Conservation (phyloP, 2,113 vertebrate genomes). For the Chauna torquata region DNA sequence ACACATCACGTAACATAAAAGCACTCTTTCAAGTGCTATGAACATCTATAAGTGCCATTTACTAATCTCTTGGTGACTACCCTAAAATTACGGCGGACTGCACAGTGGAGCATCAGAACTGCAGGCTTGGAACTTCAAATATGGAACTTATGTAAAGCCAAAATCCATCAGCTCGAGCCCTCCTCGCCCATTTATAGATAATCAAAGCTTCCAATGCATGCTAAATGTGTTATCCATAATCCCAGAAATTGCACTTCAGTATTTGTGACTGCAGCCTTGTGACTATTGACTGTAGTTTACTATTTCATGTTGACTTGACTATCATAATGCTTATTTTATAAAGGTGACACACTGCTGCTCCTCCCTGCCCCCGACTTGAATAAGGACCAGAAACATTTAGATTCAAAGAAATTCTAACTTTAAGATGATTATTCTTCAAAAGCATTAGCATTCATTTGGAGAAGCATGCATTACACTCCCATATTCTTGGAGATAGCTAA, state of each 20-base stretch:
- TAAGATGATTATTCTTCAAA: slow-evolving; percentile 14
- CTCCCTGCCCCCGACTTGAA: not conserved
- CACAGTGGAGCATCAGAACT: not conserved
- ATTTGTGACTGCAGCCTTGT: not conserved
- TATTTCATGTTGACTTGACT: not conserved
- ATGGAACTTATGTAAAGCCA: not conserved
- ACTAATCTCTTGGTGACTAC: not conserved
- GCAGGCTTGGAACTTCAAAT: not conserved
- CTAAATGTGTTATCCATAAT: not conserved
- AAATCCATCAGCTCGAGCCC: not conserved
- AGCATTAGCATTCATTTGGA: not conserved
- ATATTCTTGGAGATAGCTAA: not conserved
- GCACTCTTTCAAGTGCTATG: not conserved
- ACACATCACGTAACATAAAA: not conserved
- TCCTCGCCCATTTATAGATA: not conserved
- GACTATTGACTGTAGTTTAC: not conserved
- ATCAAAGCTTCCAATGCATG: not conserved
- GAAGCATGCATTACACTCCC: not conserved
- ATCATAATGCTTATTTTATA: not conserved
- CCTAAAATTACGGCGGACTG: not conserved
- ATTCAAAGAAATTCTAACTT: not conserved
- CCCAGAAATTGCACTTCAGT: not conserved
- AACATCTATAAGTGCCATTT: slow-evolving; percentile 9
- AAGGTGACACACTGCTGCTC: not conserved
- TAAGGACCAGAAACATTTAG: not conserved